Conservation (phyloP, 2,797 vertebrate genomes). For the Channa striata region DNA sequence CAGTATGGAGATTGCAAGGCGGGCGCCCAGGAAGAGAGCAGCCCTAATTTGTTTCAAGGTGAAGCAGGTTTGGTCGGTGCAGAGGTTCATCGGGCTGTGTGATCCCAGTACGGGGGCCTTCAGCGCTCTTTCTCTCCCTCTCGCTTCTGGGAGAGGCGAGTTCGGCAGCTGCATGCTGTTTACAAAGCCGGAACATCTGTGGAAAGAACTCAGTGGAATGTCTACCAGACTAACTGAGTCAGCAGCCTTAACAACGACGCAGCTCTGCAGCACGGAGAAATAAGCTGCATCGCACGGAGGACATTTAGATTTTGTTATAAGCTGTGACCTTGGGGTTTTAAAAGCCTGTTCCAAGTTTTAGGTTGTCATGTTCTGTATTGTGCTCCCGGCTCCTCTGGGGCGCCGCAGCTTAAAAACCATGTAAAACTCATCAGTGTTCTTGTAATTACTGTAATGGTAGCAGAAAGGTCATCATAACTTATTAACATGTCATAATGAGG, state of each 20-base stretch:
- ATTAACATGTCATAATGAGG: constrained; percentile 79
- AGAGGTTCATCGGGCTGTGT: constrained; percentile 48
- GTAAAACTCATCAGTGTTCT: constrained; percentile 71
- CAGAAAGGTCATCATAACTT: constrained; percentile 71
- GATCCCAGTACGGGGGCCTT: constrained; percentile 46
- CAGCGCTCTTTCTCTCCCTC: constrained; percentile 4
- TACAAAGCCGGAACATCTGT: constrained; percentile 74
- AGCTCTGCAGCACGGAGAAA: constrained; percentile 17
- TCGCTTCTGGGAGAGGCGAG: constrained; percentile 34
- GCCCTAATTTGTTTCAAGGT: constrained; percentile 79
- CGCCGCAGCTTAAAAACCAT: constrained; percentile 52
- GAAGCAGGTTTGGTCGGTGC: constrained; percentile 62
- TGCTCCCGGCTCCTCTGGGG: constrained; percentile 36
- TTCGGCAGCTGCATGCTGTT: constrained; percentile 58
- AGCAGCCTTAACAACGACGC: constrained; percentile 50
- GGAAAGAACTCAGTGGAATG: constrained; percentile 65
- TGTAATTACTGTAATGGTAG: constrained; percentile 72
- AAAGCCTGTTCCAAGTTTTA: constrained; percentile 55
- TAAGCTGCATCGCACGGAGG: constrained; percentile 15
- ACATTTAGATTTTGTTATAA: constrained; percentile 27
- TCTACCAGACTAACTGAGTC: constrained; percentile 60
- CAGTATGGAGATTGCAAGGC: constrained; percentile 57
- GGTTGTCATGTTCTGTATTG: constrained; percentile 62
- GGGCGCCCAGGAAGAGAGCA: constrained; percentile 49
- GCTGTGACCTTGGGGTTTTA: constrained; percentile 50